Base-by-base conservation (phyloP, 2,888 invertebrate species). In the Salpingus planirostris region DNA sequence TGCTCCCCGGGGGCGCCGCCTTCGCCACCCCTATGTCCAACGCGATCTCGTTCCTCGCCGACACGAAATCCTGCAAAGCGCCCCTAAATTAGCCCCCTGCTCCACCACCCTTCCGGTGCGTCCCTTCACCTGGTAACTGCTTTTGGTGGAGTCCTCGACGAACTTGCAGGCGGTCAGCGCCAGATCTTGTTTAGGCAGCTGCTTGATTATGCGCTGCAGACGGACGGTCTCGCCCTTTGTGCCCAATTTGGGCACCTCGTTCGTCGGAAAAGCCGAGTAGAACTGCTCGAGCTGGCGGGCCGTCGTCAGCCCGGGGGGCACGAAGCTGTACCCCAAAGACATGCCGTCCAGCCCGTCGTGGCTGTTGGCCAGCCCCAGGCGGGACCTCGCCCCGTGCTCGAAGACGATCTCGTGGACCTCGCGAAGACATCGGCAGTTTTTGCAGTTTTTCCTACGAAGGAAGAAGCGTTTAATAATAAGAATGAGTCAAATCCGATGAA, bases 101-200 rank as follows among this genome's bases (percentile, higher is more conserved):
- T n/a, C n/a, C n/a, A n/a, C n/a, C n/a, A n/a, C n/a, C n/a, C n/a
- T n/a, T n/a, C n/a, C n/a, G n/a, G n/a, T n/a, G n/a, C n/a, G n/a
- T n/a, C n/a, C n/a, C n/a, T 23, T 35, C 45, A 63, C 64, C 52
- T 62, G 86, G 62, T 86, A 96, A 53, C 87, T 82, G 46, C 79
- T 77, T 55, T 77, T 74, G 58, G 87, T 79, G 54, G 76, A 74
- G 11, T 80, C 70, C 44, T 86, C 85, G 36, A 96, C 73, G 62
- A 90, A 85, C 57, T 81, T 79, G 66, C 93, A 93, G 60, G 92
- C 91, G 31, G 83, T 79, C 49, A 88, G 69, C 5, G 91, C 85
- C 36, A 96, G 74, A 63, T 97, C 97, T 68, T 95, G 93, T 62
- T 86, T 86, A 22, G 97, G 97, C 55, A 97, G 70, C 68, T 97